A percentile compares a stretch with the other conserved stretches of the same genome.
phyloP scores from a whole-genome alignment of 2,113 vertebrate genomes.

The Atlantisia rogersi region DNA sequence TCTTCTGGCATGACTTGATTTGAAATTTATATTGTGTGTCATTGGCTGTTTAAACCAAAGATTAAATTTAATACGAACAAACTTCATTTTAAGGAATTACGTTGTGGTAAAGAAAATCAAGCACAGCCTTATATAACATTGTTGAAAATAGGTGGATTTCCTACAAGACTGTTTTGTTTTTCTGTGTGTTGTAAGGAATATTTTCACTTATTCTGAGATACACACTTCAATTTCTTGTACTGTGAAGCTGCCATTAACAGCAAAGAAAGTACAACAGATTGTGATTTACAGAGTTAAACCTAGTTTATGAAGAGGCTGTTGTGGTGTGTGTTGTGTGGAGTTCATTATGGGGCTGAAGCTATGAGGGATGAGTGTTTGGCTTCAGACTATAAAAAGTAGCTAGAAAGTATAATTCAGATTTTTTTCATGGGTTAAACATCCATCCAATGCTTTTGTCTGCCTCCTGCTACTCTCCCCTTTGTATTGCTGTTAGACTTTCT shows the following conservation, averaged over 20 bases:
- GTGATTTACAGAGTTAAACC: background rate
- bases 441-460: background rate
- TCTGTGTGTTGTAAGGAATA: background rate
- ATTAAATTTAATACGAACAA: background rate
- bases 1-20: background rate
- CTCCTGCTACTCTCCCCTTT: background rate
- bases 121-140: background rate
- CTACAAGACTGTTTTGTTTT: background rate
- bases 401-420: background rate
- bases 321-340: background rate
- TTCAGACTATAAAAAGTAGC: background rate
- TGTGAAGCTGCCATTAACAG: background rate
- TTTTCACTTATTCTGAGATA: background rate
- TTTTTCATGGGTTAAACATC: background rate
- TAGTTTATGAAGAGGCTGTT: background rate
- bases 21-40: background rate
- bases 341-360: background rate
- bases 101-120: background rate
- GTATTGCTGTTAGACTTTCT: background rate
- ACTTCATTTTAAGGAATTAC: background rate
- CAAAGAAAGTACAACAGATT: background rate
- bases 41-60: background rate
- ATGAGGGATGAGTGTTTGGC: background rate
- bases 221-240: background rate
- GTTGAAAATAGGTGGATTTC: background rate